Evolutionary conservation across 2,797 vertebrate genomes (phyloP), one percentile per base, ranked within the genome.

Genomic region (Miichthys miiuy): DNA sequence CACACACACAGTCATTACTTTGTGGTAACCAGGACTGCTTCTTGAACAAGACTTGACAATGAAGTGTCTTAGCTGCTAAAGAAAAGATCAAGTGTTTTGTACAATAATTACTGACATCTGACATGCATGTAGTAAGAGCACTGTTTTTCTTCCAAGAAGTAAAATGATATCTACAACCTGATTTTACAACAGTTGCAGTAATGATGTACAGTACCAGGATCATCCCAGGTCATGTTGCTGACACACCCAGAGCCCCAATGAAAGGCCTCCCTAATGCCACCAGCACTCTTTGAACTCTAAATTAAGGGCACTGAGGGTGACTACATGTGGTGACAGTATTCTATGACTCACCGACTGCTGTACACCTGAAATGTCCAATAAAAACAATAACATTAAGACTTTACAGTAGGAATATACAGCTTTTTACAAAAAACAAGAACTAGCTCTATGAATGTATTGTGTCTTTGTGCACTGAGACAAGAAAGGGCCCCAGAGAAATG

Each of bases 171-270:
- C 47, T 73, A 52, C 34, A 61, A 71, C 11, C 44, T 10, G 20
- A 79, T 79, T 83, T 80, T 76, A 41, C 72, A 72, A 42, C 47
- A 77, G 50, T 34, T 68, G 54, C 60, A 73, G 50, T 41, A 42
- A 72, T 30, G 51, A 73, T 72, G 77, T 62, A 57, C 57, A 81
- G 62, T 47, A 70, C 67, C 67, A 65, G 80, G 86, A 85, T 88
- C 83, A 84, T 84, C 87, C 62, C 58, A 85, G 90, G 92, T 87
- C 85, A 86, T 75, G 81, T 64, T 86, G 68, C 80, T 85, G 88
- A 85, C 91, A 88, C 84, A 75, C 86, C 84, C 87, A 85, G 68
- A 67, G 71, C 67, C 68, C 79, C 87, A 86, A 89, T 92, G 87
- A 93, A 85, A 91, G 83, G 79, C 84, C 79, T 92, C 72, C 71